A percentile compares a stretch with the other conserved stretches of the same genome.
Conservation (phyloP, 2,113 vertebrate species). For the Microcebus jonahi region DNA sequence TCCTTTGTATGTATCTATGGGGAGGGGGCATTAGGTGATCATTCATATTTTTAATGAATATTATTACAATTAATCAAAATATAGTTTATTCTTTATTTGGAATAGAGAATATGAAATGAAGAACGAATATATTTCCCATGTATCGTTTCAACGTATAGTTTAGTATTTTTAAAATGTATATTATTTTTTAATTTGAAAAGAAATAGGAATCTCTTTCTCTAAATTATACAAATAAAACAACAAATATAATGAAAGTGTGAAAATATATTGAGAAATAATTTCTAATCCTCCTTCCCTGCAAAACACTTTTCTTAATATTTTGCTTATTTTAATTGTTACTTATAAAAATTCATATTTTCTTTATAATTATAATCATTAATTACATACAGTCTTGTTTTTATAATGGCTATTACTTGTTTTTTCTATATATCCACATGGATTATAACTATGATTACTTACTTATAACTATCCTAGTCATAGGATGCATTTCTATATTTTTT, state of each 20-base stretch:
- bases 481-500: neutral
- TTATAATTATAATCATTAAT: neutral
- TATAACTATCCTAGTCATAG: neutral
- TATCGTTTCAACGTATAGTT: neutral
- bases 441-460: neutral
- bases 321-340: neutral
- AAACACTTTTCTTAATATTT: neutral
- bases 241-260: neutral
- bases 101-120: neutral
- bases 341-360: neutral
- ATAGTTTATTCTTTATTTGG: neutral
- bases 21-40: accelerated
- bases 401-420: neutral
- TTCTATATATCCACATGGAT: neutral
- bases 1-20: no score
- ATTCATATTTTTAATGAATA: neutral
- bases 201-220: neutral
- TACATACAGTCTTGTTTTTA: neutral
- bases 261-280: neutral
- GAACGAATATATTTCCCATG: neutral
- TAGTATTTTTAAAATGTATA: neutral
- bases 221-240: neutral
- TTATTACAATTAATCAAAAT: neutral
- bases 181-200: neutral
- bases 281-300: neutral